Base-by-base conservation (phyloP, 2,113 vertebrate species). In the Pavo muticus region DNA sequence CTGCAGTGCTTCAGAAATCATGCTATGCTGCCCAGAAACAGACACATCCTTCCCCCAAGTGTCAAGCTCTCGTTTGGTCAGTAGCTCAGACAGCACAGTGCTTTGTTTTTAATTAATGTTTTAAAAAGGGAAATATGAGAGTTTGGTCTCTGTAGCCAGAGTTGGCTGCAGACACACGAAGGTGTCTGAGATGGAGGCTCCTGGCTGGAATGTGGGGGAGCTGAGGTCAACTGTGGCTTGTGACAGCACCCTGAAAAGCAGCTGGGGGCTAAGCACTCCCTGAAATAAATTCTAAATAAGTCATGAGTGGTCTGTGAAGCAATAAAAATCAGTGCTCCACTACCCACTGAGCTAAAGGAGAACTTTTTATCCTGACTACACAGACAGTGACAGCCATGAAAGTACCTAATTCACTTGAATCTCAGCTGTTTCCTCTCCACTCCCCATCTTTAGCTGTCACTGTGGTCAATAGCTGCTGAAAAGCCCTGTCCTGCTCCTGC, bases 401-500 rank as follows among this genome's bases (percentile, higher is more conserved):
- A 91, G 42, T 32, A 54, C 48, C 45, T 37, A 94, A 90, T 93
- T 84, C 11, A 87, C 77, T 81, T 81, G 56, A 68, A 0, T 74
- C 32, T 82, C 50, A 92, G 65, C 11, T 84, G 20, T 81, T 63
- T 69, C 52, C 59, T 92, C n/a, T 27, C 80, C 42, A 68, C 79
- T 94, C 50, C 50, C 69, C 52, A 40, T 48, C 94, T 90, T 87
- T 94, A 6, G 24, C 76, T 80, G 80, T 94, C 94, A 78, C 80
- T 17, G 76, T 3, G 2, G 77, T 78, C 3, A 0, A 57, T 44
- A 87, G 73, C 80, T 92, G 50, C 87, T 84, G 86, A 78, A 88
- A 81, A 88, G 65, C 80, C 73, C 72, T 67, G 72, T 94, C 91
- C 6, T 1, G 71, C 56, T 81, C 80, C 86, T 29, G 1, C 83